phyloP scores from a whole-genome alignment of 2,888 invertebrate species.

The Patella pellucida region DNA sequence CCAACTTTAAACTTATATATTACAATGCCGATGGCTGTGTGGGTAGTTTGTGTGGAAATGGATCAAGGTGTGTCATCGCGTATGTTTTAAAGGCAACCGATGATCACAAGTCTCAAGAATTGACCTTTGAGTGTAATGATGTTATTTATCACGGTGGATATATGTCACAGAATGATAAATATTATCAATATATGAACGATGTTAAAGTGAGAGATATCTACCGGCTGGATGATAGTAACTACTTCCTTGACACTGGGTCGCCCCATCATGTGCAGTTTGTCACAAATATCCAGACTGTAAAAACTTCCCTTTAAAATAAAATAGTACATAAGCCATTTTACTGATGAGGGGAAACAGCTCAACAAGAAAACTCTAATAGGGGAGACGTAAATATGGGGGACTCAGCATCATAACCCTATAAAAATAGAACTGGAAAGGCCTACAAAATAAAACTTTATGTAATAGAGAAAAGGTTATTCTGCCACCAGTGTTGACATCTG shows the following conservation, averaged over 20 bases:
- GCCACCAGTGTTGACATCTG: too few species aligned
- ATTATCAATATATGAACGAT: constrained; percentile 24
- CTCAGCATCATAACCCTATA: too few species aligned
- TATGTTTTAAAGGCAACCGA: constrained; percentile 16
- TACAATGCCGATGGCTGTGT: constrained; percentile 41
- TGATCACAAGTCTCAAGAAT: constrained; percentile 4
- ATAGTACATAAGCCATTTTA: too few species aligned
- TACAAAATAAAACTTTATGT: too few species aligned
- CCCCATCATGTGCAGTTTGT: constrained; percentile 48
- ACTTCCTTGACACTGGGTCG: constrained; percentile 44
- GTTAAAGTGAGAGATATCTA: constrained; percentile 14
- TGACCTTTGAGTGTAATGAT: constrained; percentile 34
- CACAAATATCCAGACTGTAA: constrained; percentile 19
- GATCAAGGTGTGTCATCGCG: constrained; percentile 40
- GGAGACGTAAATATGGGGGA: too few species aligned
- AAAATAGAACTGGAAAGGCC: too few species aligned
- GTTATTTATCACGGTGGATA: constrained; percentile 31
- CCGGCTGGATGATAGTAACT: constrained; percentile 24
- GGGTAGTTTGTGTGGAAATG: constrained; percentile 50
- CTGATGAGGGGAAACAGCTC: too few species aligned
- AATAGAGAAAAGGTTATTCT: too few species aligned
- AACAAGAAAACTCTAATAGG: too few species aligned
- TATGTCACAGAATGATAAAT: neutral
- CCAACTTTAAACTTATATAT: constrained; percentile 35
- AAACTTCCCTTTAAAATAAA: too few species aligned